Evolutionary conservation across 2,888 invertebrate genomes (phyloP).

Genomic region (Dexiosoma caninum): DNA sequence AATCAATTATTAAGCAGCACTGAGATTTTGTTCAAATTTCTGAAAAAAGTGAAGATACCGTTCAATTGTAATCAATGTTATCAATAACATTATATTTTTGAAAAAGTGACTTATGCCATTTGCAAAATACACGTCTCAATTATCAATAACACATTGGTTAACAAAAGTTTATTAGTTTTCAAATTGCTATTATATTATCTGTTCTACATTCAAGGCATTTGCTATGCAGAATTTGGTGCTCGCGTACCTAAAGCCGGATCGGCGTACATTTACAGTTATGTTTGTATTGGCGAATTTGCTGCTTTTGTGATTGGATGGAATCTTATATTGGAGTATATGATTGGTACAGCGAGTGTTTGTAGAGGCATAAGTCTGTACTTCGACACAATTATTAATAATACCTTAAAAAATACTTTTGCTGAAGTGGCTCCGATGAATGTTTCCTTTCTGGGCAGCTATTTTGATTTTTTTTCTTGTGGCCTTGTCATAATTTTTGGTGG

Average conservation of each 20-base stretch:
- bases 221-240: constrained; percentile 93
- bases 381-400: constrained; percentile 82
- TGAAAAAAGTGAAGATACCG: too few relatives aligned
- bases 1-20: too few relatives aligned
- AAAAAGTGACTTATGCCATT: too few relatives aligned
- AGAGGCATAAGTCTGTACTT: constrained; percentile 86
- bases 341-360: constrained; percentile 86
- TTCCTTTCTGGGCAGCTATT: constrained; percentile 82
- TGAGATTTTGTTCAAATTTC: too few relatives aligned
- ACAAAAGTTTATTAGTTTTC: too few relatives aligned
- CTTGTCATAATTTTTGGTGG: constrained; percentile 84
- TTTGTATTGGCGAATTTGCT: constrained; percentile 90
- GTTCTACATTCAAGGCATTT: constrained; percentile 86
- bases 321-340: constrained; percentile 89
- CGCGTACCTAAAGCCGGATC: constrained; percentile 91
- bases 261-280: constrained; percentile 90
- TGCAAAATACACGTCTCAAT: too few relatives aligned
- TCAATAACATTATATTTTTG: too few relatives aligned
- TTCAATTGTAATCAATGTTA: too few relatives aligned
- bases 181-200: too few relatives aligned
- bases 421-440: constrained; percentile 81
- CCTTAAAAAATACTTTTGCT: constrained; percentile 82
- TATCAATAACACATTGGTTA: too few relatives aligned
- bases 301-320: constrained; percentile 96
- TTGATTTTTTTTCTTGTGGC: constrained; percentile 86